Evolutionary conservation across 2,113 vertebrate genomes (phyloP).

Genomic region (Melospiza georgiana): DNA sequence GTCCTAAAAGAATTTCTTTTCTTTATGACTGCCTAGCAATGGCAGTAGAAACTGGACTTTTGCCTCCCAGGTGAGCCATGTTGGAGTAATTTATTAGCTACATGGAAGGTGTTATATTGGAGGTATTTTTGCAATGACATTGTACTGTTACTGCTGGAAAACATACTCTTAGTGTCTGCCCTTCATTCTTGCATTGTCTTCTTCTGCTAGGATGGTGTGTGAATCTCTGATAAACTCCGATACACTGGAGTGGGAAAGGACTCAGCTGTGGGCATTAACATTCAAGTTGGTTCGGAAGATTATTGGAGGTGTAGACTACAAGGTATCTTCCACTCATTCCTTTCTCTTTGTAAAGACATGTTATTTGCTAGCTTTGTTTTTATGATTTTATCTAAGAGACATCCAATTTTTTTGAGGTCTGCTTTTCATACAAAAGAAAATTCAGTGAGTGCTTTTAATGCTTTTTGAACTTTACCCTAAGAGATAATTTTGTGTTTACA

Average conservation of each 20-base stretch:
- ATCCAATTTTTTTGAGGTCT: not conserved
- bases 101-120: not conserved
- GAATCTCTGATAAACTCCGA: slow-evolving; percentile 92
- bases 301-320: slow-evolving; percentile 98
- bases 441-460: not conserved
- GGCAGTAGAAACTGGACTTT: slow-evolving; percentile 93
- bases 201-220: slow-evolving; percentile 89
- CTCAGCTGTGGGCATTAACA: slow-evolving; percentile 94
- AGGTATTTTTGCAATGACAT: not conserved
- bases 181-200: not conserved
- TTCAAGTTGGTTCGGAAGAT: slow-evolving; percentile 95
- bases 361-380: not conserved
- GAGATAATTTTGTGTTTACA: not conserved
- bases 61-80: slow-evolving; percentile 87
- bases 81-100: not conserved
- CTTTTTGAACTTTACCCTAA: not conserved
- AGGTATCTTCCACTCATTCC: slow-evolving; percentile 76
- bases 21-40: slow-evolving; percentile 96
- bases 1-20: slow-evolving; percentile 97
- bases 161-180: rapidly evolving
- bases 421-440: not conserved
- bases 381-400: not conserved
- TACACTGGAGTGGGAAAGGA: slow-evolving; percentile 94
- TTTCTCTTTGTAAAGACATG: not conserved
- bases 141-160: not conserved